Base-by-base conservation (phyloP, 2,797 vertebrate species). In the Gallinago stenura region DNA sequence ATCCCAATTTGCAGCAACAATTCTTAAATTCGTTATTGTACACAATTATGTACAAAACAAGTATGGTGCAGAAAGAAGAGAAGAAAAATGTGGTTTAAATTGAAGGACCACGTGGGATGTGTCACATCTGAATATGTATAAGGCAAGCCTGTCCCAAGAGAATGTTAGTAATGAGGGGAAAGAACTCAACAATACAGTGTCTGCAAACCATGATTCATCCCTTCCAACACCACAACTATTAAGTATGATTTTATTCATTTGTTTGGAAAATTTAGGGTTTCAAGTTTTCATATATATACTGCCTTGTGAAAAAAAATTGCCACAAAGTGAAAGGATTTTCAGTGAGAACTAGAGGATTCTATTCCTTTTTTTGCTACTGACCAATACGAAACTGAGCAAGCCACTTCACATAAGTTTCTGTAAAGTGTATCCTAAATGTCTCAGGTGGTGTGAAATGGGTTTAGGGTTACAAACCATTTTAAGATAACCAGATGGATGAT, bases 111-210 rank as follows among this genome's bases (percentile, higher is more conserved):
- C 6, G 50, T 4, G 8, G 21, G 24, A 81, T 2, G 5, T 37
- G 22, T 24, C 68, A 69, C 12, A 83, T 87, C n/a, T 89, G 81
- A 92, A 84, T 82, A 90, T 66, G 71, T 45, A 95, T 58, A 53
- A 93, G 68, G 22, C 31, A 93, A 95, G 51, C 4, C 31, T 51
- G 84, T 90, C 66, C 77, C 95, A 84, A 58, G 46, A 84, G 73
- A 71, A 53, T 35, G 33, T 66, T 77, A 66, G 28, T 62, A 93
- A 85, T 17, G 75, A 92, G 39, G 30, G 20, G 26, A 19, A 92
- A 94, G 92, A 48, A 8, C 16, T 61, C 50, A 92, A 56, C 30
- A 87, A 51, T 56, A 45, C 37, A 45, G 35, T 43, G 41, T 50
- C 81, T 91, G 68, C 37, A 71, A 66, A 82, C 31, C 30, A 22